Evolutionary conservation across 2,113 vertebrate species (phyloP), one percentile per base, ranked within the genome.

Genomic region (Nothobranchius furzeri): DNA sequence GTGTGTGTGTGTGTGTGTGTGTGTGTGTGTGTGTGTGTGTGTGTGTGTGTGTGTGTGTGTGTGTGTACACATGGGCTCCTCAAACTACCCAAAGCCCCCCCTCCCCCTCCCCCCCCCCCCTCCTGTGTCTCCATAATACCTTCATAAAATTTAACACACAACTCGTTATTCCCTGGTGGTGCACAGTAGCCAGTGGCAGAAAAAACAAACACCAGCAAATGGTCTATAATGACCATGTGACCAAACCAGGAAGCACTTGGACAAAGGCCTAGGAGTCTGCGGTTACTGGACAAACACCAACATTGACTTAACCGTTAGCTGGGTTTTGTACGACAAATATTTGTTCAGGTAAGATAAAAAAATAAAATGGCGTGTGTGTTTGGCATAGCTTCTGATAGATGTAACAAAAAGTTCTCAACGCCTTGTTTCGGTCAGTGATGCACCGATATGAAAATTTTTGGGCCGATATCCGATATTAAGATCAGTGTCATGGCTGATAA

Each of bases 91-190:
- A 54, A 14, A 72, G 68, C 83, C 78, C 85, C 81, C 20, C 20
- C 20, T n/a, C n/a, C n/a, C n/a, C n/a, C n/a, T n/a, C 78, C 85
- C 81, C 83, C 78, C 85, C 81, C 20, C 20, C 20, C 20, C 20
- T 1, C 78, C 83, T 68, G 70, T 81, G 83, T 86, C 81, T 77
- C 61, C 69, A 75, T 86, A 88, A 90, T 87, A 88, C 85, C 78
- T 73, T 76, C 81, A 76, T 87, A 79, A 85, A 87, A 89, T 84
- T 84, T 84, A 89, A 87, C 86, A 82, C 69, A 85, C 78, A 87
- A 86, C 79, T 83, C 62, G 56, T 76, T 73, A 85, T 79, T 88
- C 82, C 85, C 86, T 54, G 65, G 72, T 87, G 78, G 77, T 77
- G 35, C 77, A 72, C 74, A 46, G 76, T 71, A 75, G 73, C 81